Evolutionary conservation across 2,888 invertebrate genomes (phyloP), one percentile per base, ranked within the genome.

Genomic region (Sialis lutaria): DNA sequence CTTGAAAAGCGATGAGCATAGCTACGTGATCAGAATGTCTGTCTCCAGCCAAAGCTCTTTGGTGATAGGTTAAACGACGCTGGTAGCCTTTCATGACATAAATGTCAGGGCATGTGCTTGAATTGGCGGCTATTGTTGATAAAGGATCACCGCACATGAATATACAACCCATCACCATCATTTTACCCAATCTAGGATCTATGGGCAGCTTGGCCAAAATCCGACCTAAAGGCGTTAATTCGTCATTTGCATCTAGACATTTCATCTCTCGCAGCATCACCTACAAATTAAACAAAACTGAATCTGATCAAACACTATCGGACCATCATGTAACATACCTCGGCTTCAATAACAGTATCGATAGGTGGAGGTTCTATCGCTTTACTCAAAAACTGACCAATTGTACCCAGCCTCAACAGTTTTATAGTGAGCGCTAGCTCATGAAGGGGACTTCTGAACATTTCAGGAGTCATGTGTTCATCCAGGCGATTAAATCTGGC

Each of bases 311-410:
- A n/a, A 30, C 6, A 31, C 9, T 22, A 69, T 69, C 58, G 67
- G 22, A 22, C 61, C 2, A 81, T 62, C 51, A 75, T 60, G 40
- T 89, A 2, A 22, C 22, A 22, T 22, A 22, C 92, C 68, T 96
- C 95, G 0, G 97, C 96, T 63, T 97, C 97, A 55, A 97, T 95
- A 9, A 98, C 95, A 32, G 96, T 93, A 67, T 97, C 97, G 51
- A 96, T 74, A 10, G 96, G 96, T 37, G 97, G 97, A 0, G 96
- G 93, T 62, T 97, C 93, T 22, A 96, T 82, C 0, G 89, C 89
- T 65, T 96, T 96, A 22, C 91, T 89, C 49, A 98, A 70, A 67
- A 98, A 98, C 62, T 87, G 87, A 0, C 91, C 90, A 58, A 97
- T 93, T 30, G 83, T 77, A 45, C 97, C 97, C 5, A 98, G 70